These are phyloP conservation scores for Forbesichthys agassizii DNA, from an alignment of 2,113 vertebrate genomes.

Conservation along the genomic window DNA sequence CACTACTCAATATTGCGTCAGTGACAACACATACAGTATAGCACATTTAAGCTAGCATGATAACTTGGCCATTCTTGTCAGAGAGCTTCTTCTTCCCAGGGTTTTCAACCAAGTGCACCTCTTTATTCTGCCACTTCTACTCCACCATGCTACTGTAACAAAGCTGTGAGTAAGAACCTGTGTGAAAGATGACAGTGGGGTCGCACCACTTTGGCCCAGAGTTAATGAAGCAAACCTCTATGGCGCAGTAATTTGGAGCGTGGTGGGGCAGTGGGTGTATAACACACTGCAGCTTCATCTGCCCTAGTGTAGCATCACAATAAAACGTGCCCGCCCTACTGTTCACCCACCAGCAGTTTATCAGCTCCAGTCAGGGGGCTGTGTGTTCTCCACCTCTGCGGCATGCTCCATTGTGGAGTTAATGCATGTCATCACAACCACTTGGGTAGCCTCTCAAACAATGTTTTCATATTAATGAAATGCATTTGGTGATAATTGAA, in stretches of 20 bases:
- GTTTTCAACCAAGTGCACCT: not conserved
- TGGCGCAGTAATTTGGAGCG: constrained; percentile 31
- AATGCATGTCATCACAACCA: not conserved
- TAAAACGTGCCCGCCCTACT: constrained; percentile 25
- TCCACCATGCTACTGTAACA: not conserved
- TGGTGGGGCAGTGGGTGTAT: not conserved
- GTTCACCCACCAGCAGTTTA: constrained; percentile 35
- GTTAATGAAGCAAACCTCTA: constrained; percentile 56
- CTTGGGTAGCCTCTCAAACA: not conserved
- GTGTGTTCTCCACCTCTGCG: constrained; percentile 34
- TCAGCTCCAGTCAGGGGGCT: constrained; percentile 51
- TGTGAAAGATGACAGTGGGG: constrained; percentile 37
- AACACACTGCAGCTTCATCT: constrained; percentile 31
- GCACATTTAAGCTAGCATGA: not conserved
- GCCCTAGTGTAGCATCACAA: constrained; percentile 17
- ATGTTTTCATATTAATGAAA: constrained; percentile 26
- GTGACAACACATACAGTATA: not conserved
- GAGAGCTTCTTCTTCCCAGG: not conserved
- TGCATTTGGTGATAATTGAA: constrained; percentile 40
- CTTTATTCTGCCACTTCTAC: not conserved
- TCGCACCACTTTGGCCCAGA: constrained; percentile 34
- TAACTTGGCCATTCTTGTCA: not conserved
- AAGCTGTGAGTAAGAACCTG: not conserved
- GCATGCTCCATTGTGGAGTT: constrained; percentile 9
- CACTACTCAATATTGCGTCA: not conserved